Evolutionary conservation across 2,113 vertebrate species (phyloP).

Genomic region (Cettia cetti): DNA sequence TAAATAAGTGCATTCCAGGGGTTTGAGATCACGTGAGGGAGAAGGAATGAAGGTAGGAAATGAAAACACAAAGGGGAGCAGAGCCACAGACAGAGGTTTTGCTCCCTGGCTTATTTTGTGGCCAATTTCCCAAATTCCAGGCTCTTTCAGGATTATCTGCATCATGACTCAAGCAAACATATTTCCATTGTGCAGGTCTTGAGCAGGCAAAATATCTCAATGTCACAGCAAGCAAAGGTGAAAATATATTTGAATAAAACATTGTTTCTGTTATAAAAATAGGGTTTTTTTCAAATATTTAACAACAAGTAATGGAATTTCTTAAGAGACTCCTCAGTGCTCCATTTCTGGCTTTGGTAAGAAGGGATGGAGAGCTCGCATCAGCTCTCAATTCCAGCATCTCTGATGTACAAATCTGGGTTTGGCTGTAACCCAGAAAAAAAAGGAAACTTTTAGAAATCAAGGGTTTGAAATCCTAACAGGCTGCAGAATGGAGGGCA

Average conservation of each 20-base stretch:
- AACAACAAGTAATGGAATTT: neutral
- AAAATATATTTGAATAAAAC: neutral
- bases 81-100: neutral
- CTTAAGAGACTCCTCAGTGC: neutral
- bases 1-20: slow-evolving; percentile 31
- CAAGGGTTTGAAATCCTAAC: neutral
- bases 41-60: slow-evolving; percentile 17
- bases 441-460: neutral
- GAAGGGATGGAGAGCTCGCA: neutral
- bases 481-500: neutral
- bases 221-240: neutral
- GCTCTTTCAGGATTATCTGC: neutral
- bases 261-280: neutral
- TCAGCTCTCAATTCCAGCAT: neutral
- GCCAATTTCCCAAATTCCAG: neutral
- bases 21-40: neutral
- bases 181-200: neutral
- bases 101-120: neutral
- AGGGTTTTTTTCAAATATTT: neutral
- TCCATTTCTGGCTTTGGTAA: neutral
- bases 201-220: neutral
- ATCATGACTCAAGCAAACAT: neutral
- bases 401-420: neutral
- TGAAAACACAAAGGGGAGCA: neutral
- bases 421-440: neutral